A percentile compares a stretch with the other conserved stretches of the same genome.
Conservation (phyloP, 1,140 invertebrate genomes). For the Brachionus koreanus region DNA sequence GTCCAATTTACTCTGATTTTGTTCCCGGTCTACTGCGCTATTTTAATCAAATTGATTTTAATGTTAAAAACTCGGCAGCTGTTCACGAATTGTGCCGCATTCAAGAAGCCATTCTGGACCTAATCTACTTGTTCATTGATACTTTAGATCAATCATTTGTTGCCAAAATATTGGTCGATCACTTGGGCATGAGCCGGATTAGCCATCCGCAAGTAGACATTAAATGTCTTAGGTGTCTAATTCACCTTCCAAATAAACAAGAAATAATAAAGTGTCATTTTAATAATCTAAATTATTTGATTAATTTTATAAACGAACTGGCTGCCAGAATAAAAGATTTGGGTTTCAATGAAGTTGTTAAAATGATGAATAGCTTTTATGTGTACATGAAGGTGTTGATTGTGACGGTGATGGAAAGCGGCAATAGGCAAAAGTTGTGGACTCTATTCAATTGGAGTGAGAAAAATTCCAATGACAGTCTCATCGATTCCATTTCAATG, state of each 20-base stretch:
- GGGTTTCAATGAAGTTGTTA: background rate
- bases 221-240: background rate
- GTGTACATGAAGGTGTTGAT: background rate
- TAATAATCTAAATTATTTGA: background rate
- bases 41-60: slow-evolving; percentile 18
- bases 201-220: background rate
- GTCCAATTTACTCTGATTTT: background rate
- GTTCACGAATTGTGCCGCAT: background rate
- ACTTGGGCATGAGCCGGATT: background rate
- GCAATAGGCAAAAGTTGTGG: background rate
- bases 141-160: background rate
- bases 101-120: background rate
- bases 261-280: background rate
- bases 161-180: background rate
- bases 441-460: slow-evolving; percentile 4
- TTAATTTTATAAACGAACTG: background rate
- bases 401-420: background rate
- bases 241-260: background rate
- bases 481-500: slow-evolving; percentile 27
- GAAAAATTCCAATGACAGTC: slow-evolving; percentile 26
- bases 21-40: background rate
- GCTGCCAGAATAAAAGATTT: background rate
- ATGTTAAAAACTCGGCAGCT: background rate
- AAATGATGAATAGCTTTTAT: background rate
- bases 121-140: background rate